A percentile compares a stretch with the other conserved stretches of the same genome.
These are phyloP conservation scores for Sylvilagus bachmani DNA, from an alignment of 2,113 vertebrate species.

Conservation along the genomic window DNA sequence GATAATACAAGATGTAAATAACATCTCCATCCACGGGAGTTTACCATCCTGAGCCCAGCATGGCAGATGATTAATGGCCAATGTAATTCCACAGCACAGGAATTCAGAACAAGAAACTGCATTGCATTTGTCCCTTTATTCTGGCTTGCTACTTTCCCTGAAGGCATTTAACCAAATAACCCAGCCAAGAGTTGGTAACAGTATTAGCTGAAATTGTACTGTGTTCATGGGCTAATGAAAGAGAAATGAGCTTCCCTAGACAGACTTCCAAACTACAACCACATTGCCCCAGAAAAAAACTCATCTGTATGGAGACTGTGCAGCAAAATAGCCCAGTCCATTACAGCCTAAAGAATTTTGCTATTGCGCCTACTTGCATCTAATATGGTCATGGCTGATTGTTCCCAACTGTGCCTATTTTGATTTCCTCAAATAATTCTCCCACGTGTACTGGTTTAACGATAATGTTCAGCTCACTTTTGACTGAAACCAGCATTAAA, in stretches of 20 bases:
- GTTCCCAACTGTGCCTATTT: slow-evolving; percentile 74
- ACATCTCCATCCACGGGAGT: not conserved
- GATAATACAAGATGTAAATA: slow-evolving; percentile 14
- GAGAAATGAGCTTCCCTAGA: slow-evolving; percentile 76
- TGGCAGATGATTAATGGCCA: not conserved
- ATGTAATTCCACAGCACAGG: not conserved
- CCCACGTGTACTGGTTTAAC: slow-evolving; percentile 68
- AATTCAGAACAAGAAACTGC: slow-evolving; percentile 50
- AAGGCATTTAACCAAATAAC: slow-evolving; percentile 76
- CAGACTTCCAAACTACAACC: slow-evolving; percentile 57
- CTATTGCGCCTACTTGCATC: slow-evolving; percentile 44
- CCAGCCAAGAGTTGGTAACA: slow-evolving; percentile 68
- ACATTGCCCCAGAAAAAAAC: slow-evolving; percentile 68
- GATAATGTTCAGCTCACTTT: slow-evolving; percentile 78
- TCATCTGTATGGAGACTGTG: slow-evolving; percentile 75
- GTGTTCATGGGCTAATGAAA: slow-evolving; percentile 74
- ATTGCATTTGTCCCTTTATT: slow-evolving; percentile 46
- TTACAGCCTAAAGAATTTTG: slow-evolving; percentile 70
- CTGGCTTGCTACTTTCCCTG: slow-evolving; percentile 59
- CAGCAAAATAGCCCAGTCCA: slow-evolving; percentile 56
- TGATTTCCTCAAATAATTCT: slow-evolving; percentile 79
- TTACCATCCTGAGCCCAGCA: not conserved
- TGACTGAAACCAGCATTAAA: slow-evolving; percentile 77
- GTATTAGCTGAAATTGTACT: slow-evolving; percentile 73
- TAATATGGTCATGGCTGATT: slow-evolving; percentile 69